Conservation (phyloP, 2,113 vertebrate genomes). For the Lepisosteus osseus region DNA sequence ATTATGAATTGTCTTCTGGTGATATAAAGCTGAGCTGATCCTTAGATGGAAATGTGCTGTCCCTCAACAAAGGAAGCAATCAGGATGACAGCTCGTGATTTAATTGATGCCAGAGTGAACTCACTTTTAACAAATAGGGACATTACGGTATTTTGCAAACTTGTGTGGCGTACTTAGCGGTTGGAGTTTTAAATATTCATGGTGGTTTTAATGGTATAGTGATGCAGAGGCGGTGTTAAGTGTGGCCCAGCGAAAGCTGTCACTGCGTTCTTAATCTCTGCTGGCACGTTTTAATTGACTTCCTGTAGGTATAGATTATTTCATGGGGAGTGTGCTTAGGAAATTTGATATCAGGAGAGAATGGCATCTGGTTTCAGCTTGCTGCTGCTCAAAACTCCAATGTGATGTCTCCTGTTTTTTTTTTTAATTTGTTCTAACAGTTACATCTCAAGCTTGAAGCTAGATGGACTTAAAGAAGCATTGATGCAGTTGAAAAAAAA, state of each 20-base stretch:
- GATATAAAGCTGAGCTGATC: conserved; percentile 89
- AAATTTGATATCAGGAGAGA: conserved; percentile 56
- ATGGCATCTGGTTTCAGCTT: conserved; percentile 52
- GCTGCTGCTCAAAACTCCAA: not conserved
- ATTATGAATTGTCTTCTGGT: conserved; percentile 91
- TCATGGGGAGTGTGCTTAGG: conserved; percentile 76
- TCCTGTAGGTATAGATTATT: conserved; percentile 89
- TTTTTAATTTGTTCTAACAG: conserved; percentile 58
- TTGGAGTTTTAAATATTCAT: conserved; percentile 83
- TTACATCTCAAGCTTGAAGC: conserved; percentile 39
- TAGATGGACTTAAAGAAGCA: not conserved
- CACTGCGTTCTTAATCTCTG: conserved; percentile 87
- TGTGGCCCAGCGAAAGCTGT: conserved; percentile 72
- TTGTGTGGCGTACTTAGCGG: conserved; percentile 79
- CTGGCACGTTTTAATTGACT: conserved; percentile 92
- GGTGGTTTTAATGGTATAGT: conserved; percentile 72
- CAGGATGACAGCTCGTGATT: conserved; percentile 85
- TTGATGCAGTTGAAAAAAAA: not conserved
- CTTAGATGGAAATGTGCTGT: conserved; percentile 87
- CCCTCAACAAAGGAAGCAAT: conserved; percentile 90
- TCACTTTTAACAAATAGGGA: conserved; percentile 85
- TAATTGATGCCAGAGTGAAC: conserved; percentile 87
- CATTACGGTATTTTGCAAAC: conserved; percentile 93
- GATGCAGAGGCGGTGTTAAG: conserved; percentile 66
- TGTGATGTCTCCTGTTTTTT: conserved; percentile 14